A percentile compares a stretch with the other conserved stretches of the same genome.
phyloP scores from a whole-genome alignment of 2,113 vertebrate species.

The Pimephales promelas region DNA sequence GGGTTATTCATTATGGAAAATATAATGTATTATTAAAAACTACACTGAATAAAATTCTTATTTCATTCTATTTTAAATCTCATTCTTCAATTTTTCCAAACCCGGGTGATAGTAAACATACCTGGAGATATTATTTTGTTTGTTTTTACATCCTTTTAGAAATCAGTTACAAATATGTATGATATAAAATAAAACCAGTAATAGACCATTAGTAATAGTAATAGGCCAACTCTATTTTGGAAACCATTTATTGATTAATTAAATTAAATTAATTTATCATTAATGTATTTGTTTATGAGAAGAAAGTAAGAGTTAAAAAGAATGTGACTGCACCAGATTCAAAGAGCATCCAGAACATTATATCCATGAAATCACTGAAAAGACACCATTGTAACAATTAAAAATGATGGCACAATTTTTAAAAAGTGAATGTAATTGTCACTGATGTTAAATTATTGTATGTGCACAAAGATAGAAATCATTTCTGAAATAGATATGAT shows the following conservation, averaged over 20 bases:
- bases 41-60: too few relatives aligned
- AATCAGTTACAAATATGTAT: neutral
- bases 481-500: neutral
- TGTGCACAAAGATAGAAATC: neutral
- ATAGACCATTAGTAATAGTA: too few relatives aligned
- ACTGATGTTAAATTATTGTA: neutral
- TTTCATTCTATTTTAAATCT: too few relatives aligned
- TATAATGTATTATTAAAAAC: too few relatives aligned
- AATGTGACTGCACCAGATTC: neutral
- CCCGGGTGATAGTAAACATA: too few relatives aligned
- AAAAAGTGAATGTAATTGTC: neutral
- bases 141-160: too few relatives aligned
- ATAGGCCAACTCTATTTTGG: neutral
- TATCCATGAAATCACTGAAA: neutral
- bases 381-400: slow-evolving; percentile 10
- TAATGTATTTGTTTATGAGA: too few relatives aligned
- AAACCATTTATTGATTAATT: neutral
- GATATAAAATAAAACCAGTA: neutral
- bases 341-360: neutral
- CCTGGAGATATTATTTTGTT: too few relatives aligned
- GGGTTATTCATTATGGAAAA: too few relatives aligned
- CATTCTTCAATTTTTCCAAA: too few relatives aligned
- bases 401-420: neutral
- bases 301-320: neutral
- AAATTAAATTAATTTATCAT: too few relatives aligned